These are phyloP conservation scores for Ylistrum balloti DNA, from an alignment of 1,140 invertebrate genomes.

Conservation along the genomic window DNA sequence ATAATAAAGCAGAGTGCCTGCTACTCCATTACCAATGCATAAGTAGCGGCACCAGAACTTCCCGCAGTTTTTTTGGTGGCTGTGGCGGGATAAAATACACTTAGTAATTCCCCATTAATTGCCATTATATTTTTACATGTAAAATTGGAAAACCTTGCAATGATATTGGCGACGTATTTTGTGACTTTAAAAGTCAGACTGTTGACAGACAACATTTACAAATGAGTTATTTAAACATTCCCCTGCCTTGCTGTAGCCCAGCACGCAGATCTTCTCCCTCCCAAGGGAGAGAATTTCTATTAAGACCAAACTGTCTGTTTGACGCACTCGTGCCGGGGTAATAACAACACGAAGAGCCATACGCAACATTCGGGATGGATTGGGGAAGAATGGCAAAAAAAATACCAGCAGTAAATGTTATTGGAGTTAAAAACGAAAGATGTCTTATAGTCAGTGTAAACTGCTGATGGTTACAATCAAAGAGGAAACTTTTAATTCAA, in stretches of 20 bases:
- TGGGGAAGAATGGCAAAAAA: neutral
- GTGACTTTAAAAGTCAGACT: slow-evolving; percentile 28
- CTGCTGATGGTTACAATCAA: too few species aligned
- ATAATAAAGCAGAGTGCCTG: neutral
- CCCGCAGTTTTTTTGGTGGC: neutral
- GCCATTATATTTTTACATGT: slow-evolving; percentile 40
- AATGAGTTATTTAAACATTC: slow-evolving; percentile 36
- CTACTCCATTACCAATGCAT: slow-evolving; percentile 3
- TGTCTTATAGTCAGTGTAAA: too few species aligned
- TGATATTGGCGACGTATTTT: slow-evolving; percentile 38
- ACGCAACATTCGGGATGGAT: neutral
- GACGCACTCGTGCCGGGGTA: slow-evolving; percentile 10
- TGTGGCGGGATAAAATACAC: neutral
- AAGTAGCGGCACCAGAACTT: neutral
- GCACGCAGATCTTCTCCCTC: neutral
- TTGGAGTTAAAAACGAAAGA: neutral
- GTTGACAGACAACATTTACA: slow-evolving; percentile 39
- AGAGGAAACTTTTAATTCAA: too few species aligned
- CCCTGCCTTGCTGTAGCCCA: neutral
- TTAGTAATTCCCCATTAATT: slow-evolving; percentile 5
- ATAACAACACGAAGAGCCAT: slow-evolving; percentile 10
- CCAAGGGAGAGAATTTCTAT: slow-evolving; percentile 33
- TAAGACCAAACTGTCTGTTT: slow-evolving; percentile 33
- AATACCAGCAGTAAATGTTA: neutral
- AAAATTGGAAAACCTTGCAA: slow-evolving; percentile 17